Percentiles rank a stretch among this genome's conserved stretches.
phyloP scores from a whole-genome alignment of 2,888 invertebrate genomes.

The Halictus quadricinctus region DNA sequence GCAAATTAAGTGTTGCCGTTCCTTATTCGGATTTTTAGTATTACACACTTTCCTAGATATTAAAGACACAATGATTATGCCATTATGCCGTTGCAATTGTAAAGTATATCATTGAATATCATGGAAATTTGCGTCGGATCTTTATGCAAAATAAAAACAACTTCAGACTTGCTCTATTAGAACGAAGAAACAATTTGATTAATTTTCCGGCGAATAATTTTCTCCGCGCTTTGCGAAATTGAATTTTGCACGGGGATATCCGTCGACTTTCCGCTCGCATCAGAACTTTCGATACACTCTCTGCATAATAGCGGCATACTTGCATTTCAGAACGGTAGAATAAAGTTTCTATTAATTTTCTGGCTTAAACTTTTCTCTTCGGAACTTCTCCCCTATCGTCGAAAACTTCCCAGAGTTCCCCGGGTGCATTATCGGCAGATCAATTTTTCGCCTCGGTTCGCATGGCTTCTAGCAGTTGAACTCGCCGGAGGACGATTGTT shows the following conservation, averaged over 20 bases:
- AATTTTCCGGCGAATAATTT: not conserved
- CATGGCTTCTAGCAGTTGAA: constrained; percentile 35
- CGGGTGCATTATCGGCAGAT: not conserved
- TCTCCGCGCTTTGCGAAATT: not conserved
- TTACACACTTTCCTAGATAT: no score
- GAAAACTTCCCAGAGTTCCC: not conserved
- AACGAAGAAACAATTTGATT: not conserved
- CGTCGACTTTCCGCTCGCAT: not conserved
- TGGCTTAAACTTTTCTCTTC: constrained; percentile 16
- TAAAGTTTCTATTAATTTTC: constrained; percentile 6
- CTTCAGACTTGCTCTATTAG: not conserved
- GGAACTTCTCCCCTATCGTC: not conserved
- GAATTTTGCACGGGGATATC: not conserved
- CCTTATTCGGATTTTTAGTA: no score
- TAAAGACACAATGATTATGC: no score
- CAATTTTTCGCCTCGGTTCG: constrained; percentile 26
- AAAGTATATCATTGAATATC: no score
- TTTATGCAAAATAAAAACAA: no score
- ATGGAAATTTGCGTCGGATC: no score
- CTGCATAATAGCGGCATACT: not conserved
- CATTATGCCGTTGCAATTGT: no score
- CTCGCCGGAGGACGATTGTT: not conserved
- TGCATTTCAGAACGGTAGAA: constrained; percentile 16
- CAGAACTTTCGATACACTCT: constrained; percentile 3
- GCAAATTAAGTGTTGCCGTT: no score